Evolutionary conservation across 2,797 vertebrate species (phyloP).

Genomic region (Benthosema pterotum): DNA sequence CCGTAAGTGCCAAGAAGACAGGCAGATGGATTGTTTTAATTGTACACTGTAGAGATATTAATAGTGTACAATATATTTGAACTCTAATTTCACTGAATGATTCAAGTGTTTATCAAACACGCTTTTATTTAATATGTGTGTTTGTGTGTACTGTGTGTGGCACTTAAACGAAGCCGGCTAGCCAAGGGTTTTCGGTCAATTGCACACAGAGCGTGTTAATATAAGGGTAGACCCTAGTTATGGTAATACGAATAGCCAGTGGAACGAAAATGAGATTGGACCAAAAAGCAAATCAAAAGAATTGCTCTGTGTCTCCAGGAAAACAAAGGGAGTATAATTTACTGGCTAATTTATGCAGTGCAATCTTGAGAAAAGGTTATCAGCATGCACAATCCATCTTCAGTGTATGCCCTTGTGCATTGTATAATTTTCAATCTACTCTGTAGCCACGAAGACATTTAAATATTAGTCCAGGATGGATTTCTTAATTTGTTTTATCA

Average conservation of each 20-base stretch:
- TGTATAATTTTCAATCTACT: slow-evolving; percentile 25
- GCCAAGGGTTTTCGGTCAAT: too few relatives aligned
- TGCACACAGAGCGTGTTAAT: not conserved
- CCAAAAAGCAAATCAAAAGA: slow-evolving; percentile 29
- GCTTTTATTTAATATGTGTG: too few relatives aligned
- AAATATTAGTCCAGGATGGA: slow-evolving; percentile 46
- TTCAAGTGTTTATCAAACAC: too few relatives aligned
- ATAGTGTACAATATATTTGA: too few relatives aligned
- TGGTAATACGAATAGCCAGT: slow-evolving; percentile 13
- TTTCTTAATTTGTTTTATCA: slow-evolving; percentile 41
- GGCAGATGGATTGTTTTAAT: too few relatives aligned
- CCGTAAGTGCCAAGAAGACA: too few relatives aligned
- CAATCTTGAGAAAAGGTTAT: slow-evolving; percentile 45
- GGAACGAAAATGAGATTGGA: slow-evolving; percentile 12
- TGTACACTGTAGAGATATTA: too few relatives aligned
- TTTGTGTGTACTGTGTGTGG: too few relatives aligned
- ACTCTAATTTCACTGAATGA: too few relatives aligned
- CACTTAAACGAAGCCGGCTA: too few relatives aligned
- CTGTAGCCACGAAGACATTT: slow-evolving; percentile 37
- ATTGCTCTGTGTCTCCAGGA: slow-evolving; percentile 29
- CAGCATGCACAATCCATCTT: slow-evolving; percentile 40
- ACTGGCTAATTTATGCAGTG: slow-evolving; percentile 47
- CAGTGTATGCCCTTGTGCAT: slow-evolving; percentile 22
- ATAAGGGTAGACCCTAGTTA: slow-evolving; percentile 4
- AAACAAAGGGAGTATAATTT: slow-evolving; percentile 49